Evolutionary conservation across 2,113 vertebrate species (phyloP).

Genomic region (Calyptommatus sinebrachiatus): DNA sequence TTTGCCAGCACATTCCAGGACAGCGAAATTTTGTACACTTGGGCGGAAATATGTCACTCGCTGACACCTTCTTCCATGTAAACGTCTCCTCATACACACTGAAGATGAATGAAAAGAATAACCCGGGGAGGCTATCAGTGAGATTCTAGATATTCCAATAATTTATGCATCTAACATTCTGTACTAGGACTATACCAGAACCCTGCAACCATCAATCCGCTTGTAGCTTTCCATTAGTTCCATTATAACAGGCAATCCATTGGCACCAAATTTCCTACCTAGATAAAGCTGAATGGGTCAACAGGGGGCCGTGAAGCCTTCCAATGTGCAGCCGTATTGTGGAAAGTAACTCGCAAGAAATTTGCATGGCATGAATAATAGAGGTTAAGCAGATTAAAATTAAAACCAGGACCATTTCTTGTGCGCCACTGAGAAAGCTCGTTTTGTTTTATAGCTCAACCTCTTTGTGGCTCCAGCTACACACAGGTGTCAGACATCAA

Average conservation of each 20-base stretch:
- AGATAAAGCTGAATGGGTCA: constrained; percentile 20
- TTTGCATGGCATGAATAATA: neutral
- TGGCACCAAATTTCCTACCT: neutral
- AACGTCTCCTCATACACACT: neutral
- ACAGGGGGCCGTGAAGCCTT: constrained; percentile 16
- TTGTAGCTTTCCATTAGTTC: constrained; percentile 11
- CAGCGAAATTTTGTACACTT: constrained; percentile 17
- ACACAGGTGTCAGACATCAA: neutral
- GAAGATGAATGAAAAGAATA: constrained; percentile 4
- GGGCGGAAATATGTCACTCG: constrained; percentile 10
- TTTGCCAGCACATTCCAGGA: neutral
- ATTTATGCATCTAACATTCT: constrained; percentile 21
- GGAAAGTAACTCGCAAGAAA: neutral
- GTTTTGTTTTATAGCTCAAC: neutral
- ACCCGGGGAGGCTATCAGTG: neutral
- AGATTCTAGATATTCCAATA: neutral
- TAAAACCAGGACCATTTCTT: neutral
- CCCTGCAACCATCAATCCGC: constrained; percentile 2
- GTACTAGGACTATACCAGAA: neutral
- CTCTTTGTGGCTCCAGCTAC: neutral
- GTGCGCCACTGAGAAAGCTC: neutral
- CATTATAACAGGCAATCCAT: neutral
- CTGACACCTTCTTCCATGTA: neutral
- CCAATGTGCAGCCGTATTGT: fast-evolving
- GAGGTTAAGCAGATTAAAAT: neutral